phyloP scores from a whole-genome alignment of 2,797 vertebrate species.

The Cirrhinus mrigala region DNA sequence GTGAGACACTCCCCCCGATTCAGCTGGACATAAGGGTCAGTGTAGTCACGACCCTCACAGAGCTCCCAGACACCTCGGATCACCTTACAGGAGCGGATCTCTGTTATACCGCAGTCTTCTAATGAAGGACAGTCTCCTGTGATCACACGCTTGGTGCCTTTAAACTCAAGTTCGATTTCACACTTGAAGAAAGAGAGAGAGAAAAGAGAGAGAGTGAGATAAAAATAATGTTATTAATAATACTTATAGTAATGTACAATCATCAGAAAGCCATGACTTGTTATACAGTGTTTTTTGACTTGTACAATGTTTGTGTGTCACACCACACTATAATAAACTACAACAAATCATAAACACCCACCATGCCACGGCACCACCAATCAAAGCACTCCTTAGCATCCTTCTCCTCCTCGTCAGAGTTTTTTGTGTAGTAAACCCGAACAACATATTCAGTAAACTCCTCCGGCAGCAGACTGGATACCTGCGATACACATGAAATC shows the following conservation, averaged over 20 bases:
- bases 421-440: background rate
- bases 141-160: background rate
- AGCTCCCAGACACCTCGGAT: background rate
- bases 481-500: background rate
- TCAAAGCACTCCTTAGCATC: background rate
- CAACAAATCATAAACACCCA: background rate
- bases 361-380: background rate
- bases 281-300: background rate
- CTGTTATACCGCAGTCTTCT: background rate
- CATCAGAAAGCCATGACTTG: no score
- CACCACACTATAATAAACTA: no score
- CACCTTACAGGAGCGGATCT: background rate
- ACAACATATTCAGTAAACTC: background rate
- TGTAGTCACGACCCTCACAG: no score
- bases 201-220: no score
- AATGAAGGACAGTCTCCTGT: rapidly evolving
- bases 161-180: background rate
- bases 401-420: background rate
- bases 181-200: background rate
- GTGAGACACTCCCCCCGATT: no score
- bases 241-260: no score
- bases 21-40: no score
- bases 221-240: no score
- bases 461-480: background rate
- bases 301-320: background rate